These are phyloP conservation scores for Octodonta nipae DNA, from an alignment of 2,888 invertebrate species.

Conservation along the genomic window DNA sequence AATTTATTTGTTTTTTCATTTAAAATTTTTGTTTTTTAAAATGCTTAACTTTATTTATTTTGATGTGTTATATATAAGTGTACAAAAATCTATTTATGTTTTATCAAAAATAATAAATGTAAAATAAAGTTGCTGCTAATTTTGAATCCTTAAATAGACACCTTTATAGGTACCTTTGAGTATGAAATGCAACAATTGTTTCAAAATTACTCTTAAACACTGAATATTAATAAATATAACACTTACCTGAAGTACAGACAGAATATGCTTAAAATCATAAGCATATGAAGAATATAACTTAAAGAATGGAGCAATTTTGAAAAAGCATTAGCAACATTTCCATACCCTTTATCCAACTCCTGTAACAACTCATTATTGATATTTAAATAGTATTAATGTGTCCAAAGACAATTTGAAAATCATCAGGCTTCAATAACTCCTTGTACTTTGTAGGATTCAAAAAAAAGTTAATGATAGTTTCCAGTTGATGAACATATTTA, in stretches of 20 bases:
- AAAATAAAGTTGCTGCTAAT: too few species aligned
- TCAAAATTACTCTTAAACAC: too few species aligned
- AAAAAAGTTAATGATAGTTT: constrained; percentile 50
- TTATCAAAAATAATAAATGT: too few species aligned
- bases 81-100: too few species aligned
- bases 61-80: too few species aligned
- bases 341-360: constrained; percentile 42
- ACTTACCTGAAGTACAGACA: constrained; percentile 47
- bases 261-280: constrained; percentile 53
- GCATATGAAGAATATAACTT: constrained; percentile 68
- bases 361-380: constrained; percentile 47
- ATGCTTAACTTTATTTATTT: too few species aligned
- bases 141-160: too few species aligned
- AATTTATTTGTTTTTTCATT: too few species aligned
- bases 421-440: constrained; percentile 38
- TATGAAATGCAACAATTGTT: too few species aligned
- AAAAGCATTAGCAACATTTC: constrained; percentile 52
- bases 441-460: constrained; percentile 44
- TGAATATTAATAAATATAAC: too few species aligned
- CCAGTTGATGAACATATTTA: constrained; percentile 53
- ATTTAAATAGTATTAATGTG: constrained; percentile 51
- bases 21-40: too few species aligned
- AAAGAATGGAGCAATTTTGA: constrained; percentile 59
- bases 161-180: too few species aligned
- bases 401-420: constrained; percentile 46